A percentile compares a stretch with the other conserved stretches of the same genome.
phyloP scores from a whole-genome alignment of 2,888 invertebrate genomes.

The Saturnia pavonia region DNA sequence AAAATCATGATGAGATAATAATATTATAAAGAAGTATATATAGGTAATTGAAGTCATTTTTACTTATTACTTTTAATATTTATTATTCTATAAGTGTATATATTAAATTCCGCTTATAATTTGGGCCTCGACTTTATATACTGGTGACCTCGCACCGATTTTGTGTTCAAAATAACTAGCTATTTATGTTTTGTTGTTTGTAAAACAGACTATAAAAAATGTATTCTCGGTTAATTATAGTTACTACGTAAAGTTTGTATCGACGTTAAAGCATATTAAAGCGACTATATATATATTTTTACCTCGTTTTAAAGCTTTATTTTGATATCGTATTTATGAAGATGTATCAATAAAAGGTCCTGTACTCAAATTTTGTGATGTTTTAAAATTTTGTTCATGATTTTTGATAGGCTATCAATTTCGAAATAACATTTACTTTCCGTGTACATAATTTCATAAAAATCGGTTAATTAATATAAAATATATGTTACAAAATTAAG shows the following conservation, averaged over 20 bases:
- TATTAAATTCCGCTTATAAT: neutral
- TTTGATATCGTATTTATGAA: neutral
- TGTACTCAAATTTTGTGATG: no score
- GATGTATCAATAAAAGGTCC: neutral
- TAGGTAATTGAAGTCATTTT: no score
- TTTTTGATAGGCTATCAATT: no score
- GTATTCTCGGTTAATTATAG: conserved; percentile 7
- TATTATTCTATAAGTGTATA: no score
- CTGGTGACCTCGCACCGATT: neutral
- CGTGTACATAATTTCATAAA: no score
- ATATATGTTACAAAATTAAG: no score
- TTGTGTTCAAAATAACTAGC: conserved; percentile 6
- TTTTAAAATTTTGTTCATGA: no score
- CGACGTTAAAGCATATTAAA: neutral
- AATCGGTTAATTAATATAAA: neutral
- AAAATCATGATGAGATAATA: neutral
- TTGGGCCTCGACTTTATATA: neutral
- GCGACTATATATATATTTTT: neutral
- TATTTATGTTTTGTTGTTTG: conserved; percentile 5
- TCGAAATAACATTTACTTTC: no score
- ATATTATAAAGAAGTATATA: no score
- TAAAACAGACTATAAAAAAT: conserved; percentile 4
- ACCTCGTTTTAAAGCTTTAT: neutral
- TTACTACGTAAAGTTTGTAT: neutral
- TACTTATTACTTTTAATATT: neutral